Evolutionary conservation across 2,888 invertebrate species (phyloP), one percentile per base, ranked within the genome.

Genomic region (Dicranocentrus wangi): DNA sequence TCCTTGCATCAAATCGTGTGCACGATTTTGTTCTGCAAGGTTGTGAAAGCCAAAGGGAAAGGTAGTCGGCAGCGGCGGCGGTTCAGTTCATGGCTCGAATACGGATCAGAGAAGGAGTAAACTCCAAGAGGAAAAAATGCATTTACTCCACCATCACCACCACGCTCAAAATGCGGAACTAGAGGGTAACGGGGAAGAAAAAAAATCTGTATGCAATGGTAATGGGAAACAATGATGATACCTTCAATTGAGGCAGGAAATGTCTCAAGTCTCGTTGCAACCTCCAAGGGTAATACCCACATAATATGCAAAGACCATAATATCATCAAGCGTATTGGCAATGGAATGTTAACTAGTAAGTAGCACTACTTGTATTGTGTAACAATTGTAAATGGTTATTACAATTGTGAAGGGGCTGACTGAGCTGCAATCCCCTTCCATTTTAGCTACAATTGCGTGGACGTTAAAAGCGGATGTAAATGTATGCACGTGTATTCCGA

Each of bases 301-400:
- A 61, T 23, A 15, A 61, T 66, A 68, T 68, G 65, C 75, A 75
- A 65, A 76, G 55, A n/a, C 76, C 60, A 43, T 60, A 76, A 60
- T 55, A 76, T 68, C 68, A 76, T 76, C 76, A 76, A 76, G 66
- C 68, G 66, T 76, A 68, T 68, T 76, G 75, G 75, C 58, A 28
- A 17, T 65, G 23, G 75, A 66, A 75, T 75, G 75, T 58, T 66
- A 75, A 66, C 75, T 55, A 47, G 65, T 65, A 75, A 63, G n/a
- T n/a, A n/a, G n/a, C n/a, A n/a, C n/a, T n/a, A n/a, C n/a, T n/a
- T n/a, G n/a, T n/a, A n/a, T n/a, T n/a, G n/a, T n/a, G n/a, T n/a
- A n/a, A n/a, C n/a, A n/a, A n/a, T n/a, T n/a, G n/a, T n/a, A n/a
- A n/a, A n/a, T n/a, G n/a, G n/a, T n/a, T n/a, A n/a, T n/a, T n/a